Conservation (phyloP, 2,113 vertebrate genomes). For the Leptobrachium ailaonicum region DNA sequence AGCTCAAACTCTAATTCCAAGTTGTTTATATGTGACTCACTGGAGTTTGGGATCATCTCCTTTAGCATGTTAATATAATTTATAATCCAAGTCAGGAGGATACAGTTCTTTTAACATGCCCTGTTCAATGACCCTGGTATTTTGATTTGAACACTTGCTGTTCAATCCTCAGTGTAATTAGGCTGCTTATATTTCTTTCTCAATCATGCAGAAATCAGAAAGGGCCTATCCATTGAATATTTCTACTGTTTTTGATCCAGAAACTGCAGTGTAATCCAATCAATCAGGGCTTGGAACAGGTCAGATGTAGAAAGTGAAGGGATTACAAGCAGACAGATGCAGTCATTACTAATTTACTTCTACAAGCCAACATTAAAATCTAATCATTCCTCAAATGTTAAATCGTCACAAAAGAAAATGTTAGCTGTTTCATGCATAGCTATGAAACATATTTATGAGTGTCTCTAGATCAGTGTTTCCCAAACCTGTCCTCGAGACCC, state of each 20-base stretch:
- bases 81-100: slow-evolving; percentile 41
- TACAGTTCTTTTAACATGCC: slow-evolving; percentile 10
- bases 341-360: not conserved
- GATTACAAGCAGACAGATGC: not conserved
- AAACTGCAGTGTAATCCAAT: not conserved
- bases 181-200: not conserved
- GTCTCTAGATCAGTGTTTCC: too few relatives aligned
- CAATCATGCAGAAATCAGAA: not conserved
- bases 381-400: not conserved
- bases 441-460: too few relatives aligned
- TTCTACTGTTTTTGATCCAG: not conserved
- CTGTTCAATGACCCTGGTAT: slow-evolving; percentile 26
- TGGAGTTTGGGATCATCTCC: not conserved
- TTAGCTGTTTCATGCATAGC: too few relatives aligned
- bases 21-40: not conserved
- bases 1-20: not conserved
- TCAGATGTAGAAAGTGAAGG: not conserved
- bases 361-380: not conserved
- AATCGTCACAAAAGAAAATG: not conserved
- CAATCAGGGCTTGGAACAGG: not conserved
- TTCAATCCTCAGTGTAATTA: slow-evolving; percentile 22
- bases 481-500: too few relatives aligned
- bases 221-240: not conserved
- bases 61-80: not conserved
- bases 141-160: not conserved